A percentile compares a stretch with the other conserved stretches of the same genome.
Conservation (phyloP, 2,797 vertebrate species). For the Xenentodon cancila region DNA sequence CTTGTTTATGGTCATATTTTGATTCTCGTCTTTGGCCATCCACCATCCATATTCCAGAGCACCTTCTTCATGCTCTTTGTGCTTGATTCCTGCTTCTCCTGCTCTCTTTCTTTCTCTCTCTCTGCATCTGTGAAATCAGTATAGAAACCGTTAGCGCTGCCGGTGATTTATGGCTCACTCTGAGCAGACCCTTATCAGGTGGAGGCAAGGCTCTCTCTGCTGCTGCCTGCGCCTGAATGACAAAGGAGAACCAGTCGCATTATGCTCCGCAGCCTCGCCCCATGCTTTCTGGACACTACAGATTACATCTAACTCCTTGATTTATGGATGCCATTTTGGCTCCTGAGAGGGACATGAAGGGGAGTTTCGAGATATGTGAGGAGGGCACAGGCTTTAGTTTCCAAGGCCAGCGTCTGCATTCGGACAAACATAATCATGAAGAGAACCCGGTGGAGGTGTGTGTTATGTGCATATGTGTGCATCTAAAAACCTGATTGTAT, state of each 20-base stretch:
- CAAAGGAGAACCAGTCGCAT: constrained; percentile 94
- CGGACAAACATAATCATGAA: constrained; percentile 72
- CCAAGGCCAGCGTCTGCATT: constrained; percentile 60
- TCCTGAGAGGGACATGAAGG: constrained; percentile 75
- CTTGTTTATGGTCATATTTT: constrained; percentile 43
- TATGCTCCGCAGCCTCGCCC: constrained; percentile 91
- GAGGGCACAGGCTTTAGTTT: constrained; percentile 47
- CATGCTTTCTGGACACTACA: constrained; percentile 93
- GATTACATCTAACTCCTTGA: constrained; percentile 98
- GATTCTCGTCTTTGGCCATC: constrained; percentile 27
- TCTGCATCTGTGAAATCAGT: constrained; percentile 81
- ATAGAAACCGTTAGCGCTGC: constrained; percentile 83
- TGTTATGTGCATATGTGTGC: constrained; percentile 58
- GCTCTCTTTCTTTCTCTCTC: constrained; percentile 44
- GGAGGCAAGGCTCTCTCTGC: constrained; percentile 89
- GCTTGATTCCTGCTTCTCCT: constrained; percentile 45
- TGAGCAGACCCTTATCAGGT: constrained; percentile 94
- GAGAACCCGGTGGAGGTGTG: constrained; percentile 58
- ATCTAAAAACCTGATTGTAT: constrained; percentile 42
- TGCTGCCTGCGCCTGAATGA: constrained; percentile 94
- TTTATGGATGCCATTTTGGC: constrained; percentile 94
- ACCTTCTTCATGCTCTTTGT: constrained; percentile 41
- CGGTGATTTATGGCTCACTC: constrained; percentile 96
- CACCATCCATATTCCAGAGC: constrained; percentile 28
- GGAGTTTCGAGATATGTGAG: constrained; percentile 54